Conservation (phyloP, 2,797 vertebrate genomes). For the Coregonus ussuriensis region DNA sequence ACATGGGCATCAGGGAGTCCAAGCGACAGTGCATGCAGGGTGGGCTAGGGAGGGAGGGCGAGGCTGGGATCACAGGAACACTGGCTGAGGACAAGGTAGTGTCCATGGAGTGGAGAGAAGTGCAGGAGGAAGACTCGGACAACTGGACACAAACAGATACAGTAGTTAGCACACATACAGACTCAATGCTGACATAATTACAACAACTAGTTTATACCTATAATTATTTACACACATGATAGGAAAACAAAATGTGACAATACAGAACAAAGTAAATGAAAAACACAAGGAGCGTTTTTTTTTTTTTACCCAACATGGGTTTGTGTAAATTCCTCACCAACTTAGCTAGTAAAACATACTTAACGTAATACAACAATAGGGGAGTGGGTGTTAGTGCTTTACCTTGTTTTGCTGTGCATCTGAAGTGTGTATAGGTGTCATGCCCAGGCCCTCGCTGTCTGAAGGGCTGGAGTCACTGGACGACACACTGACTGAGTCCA, state of each 20-base stretch:
- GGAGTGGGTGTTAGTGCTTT: not conserved
- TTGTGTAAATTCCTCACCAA: not conserved
- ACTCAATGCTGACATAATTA: too few species aligned
- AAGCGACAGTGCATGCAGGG: conserved; percentile 77
- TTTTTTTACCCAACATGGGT: not conserved
- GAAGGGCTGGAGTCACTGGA: conserved; percentile 89
- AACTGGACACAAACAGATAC: conserved; percentile 66
- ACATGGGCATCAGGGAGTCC: conserved; percentile 67
- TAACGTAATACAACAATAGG: not conserved
- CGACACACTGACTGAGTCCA: conserved; percentile 90
- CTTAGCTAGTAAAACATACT: not conserved
- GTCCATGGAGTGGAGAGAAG: conserved; percentile 83
- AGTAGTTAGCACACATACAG: too few species aligned
- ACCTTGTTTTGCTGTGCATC: conserved; percentile 86
- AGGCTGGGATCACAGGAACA: conserved; percentile 67
- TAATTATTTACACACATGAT: too few species aligned
- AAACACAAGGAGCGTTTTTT: not conserved
- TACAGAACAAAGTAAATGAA: not conserved
- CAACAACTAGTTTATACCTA: too few species aligned
- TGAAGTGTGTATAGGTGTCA: conserved; percentile 70
- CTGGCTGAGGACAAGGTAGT: conserved; percentile 80
- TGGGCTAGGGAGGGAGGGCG: conserved; percentile 59
- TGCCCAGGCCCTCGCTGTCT: conserved; percentile 74
- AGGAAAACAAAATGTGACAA: not conserved
- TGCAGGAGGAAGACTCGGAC: conserved; percentile 83